phyloP scores from a whole-genome alignment of 2,113 vertebrate species.

The Anseranas semipalmata region DNA sequence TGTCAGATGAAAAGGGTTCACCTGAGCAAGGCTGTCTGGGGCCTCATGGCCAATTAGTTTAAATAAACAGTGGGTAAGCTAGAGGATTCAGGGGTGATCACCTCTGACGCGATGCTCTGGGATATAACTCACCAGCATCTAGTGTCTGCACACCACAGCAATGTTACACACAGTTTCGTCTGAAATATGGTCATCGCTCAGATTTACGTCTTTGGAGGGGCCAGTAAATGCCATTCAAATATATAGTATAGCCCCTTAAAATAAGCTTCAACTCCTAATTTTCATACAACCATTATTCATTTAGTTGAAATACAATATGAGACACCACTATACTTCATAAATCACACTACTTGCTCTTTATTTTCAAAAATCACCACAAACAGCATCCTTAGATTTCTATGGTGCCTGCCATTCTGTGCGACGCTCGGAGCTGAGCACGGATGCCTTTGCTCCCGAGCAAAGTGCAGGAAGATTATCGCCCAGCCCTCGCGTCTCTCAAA shows the following conservation, averaged over 20 bases:
- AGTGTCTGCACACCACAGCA: background rate
- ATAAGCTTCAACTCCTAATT: background rate
- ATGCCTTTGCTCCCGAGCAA: background rate
- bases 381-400: background rate
- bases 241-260: background rate
- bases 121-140: background rate
- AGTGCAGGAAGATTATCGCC: background rate
- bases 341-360: background rate
- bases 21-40: background rate
- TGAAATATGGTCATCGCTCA: background rate
- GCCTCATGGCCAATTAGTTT: background rate
- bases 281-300: rapidly evolving
- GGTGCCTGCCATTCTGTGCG: background rate
- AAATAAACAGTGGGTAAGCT: background rate
- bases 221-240: background rate
- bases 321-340: background rate
- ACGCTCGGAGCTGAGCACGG: rapidly evolving
- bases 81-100: background rate
- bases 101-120: background rate
- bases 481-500: background rate
- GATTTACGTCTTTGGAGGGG: background rate
- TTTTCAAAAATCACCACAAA: background rate
- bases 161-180: background rate
- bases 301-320: background rate
- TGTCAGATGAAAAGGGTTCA: background rate